phyloP scores from a whole-genome alignment of 1,140 invertebrate genomes.

The Cydia pomonella region DNA sequence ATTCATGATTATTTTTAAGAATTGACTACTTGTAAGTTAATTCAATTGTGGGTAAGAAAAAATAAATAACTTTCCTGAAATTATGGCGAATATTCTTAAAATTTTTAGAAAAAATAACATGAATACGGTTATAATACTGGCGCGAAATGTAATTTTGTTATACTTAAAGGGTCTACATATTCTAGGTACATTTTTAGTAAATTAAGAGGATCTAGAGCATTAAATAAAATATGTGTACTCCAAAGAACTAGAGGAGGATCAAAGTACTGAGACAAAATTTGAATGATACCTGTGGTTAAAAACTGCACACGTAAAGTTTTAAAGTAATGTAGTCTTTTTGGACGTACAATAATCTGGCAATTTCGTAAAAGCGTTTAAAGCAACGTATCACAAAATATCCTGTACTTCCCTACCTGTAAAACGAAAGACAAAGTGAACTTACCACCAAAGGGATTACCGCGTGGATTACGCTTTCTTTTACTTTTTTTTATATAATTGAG shows the following conservation, averaged over 20 bases:
- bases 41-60: no score
- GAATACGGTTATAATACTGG: no score
- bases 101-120: no score
- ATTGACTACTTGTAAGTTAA: no score
- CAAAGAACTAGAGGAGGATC: no score
- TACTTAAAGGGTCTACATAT: no score
- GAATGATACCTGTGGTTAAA: neutral
- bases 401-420: conserved; percentile 32
- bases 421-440: conserved; percentile 53
- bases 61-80: no score
- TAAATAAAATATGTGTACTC: no score
- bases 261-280: neutral
- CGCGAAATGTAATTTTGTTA: no score
- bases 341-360: neutral
- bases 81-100: no score
- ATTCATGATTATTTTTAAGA: neutral
- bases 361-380: neutral
- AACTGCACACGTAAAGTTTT: neutral
- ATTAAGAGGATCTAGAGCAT: no score
- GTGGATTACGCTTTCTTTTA: conserved; percentile 62
- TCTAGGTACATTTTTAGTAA: no score
- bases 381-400: conserved; percentile 6
- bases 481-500: conserved; percentile 65
- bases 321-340: neutral
- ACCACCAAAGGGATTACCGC: conserved; percentile 52